Evolutionary conservation across 2,797 vertebrate species (phyloP).

Genomic region (Poeciliopsis presidionis): DNA sequence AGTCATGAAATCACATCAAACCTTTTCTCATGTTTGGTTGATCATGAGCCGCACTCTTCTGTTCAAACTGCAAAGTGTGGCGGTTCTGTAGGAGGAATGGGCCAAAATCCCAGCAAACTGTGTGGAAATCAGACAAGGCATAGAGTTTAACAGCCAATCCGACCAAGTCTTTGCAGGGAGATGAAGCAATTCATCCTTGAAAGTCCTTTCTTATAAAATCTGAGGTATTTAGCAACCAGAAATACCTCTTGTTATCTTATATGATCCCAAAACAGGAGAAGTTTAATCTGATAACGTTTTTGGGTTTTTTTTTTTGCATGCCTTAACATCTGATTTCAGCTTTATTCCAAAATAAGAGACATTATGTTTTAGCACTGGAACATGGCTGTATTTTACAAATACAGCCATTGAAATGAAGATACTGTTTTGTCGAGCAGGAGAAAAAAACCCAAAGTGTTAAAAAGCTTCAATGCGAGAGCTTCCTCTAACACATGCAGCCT

Average conservation of each 20-base stretch:
- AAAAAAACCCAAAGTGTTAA: slow-evolving; percentile 29
- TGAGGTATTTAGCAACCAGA: neutral
- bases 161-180: neutral
- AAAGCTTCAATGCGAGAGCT: slow-evolving; percentile 32
- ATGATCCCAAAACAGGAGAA: neutral
- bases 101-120: neutral
- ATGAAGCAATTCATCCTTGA: neutral
- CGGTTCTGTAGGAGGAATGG: neutral
- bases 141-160: neutral
- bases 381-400: neutral
- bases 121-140: neutral
- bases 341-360: neutral
- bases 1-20: neutral
- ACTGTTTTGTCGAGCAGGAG: neutral
- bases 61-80: neutral
- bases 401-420: neutral
- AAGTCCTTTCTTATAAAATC: neutral
- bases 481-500: slow-evolving; percentile 70
- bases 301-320: neutral
- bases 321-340: neutral
- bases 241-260: neutral
- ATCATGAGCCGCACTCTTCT: neutral
- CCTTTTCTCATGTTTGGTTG: neutral
- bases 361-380: neutral
- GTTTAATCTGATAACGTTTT: neutral